Evolutionary conservation across 2,113 vertebrate genomes (phyloP).

Genomic region (Lethenteron camtschaticum): DNA sequence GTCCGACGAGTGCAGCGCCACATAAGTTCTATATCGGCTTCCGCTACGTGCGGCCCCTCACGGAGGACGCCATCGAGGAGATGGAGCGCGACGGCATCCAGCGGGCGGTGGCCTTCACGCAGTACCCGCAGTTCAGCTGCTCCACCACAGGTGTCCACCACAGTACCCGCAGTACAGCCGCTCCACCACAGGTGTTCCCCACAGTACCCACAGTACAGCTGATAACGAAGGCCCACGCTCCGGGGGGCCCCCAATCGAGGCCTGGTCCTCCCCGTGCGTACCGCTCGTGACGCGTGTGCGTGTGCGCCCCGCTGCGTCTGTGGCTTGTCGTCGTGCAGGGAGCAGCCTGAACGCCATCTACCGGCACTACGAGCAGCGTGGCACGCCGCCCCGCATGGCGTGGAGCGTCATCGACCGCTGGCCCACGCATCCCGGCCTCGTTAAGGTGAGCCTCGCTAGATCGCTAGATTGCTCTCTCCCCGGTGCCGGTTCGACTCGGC

Average conservation of each 20-base stretch:
- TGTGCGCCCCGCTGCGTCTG: too few species aligned
- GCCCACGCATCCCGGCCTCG: slow-evolving; percentile 81
- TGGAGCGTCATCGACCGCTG: slow-evolving; percentile 94
- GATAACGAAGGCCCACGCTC: too few species aligned
- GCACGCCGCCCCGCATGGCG: slow-evolving; percentile 42
- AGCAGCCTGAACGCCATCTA: slow-evolving; percentile 97
- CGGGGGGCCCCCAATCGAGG: too few species aligned
- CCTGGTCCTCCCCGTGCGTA: too few species aligned
- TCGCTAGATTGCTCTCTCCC: too few species aligned
- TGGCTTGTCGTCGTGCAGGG: slow-evolving; percentile 24
- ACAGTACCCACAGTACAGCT: too few species aligned
- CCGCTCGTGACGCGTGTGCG: too few species aligned
- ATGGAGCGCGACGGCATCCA: slow-evolving; percentile 80
- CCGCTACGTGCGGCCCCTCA: slow-evolving; percentile 71
- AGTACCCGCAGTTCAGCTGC: slow-evolving; percentile 94
- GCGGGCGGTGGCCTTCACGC: slow-evolving; percentile 71
- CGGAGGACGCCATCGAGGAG: slow-evolving; percentile 61
- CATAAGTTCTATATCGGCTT: slow-evolving; percentile 98
- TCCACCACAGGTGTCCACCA: slow-evolving; percentile 60
- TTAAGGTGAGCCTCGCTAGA: slow-evolving; percentile 32
- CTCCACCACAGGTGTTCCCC: too few species aligned
- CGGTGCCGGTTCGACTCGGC: too few species aligned
- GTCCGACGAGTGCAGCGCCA: slow-evolving; percentile 27
- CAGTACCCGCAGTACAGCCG: too few species aligned
- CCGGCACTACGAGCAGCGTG: slow-evolving; percentile 48